A percentile compares a stretch with the other conserved stretches of the same genome.
These are phyloP conservation scores for Drosophila leonis DNA, from an alignment of 2,888 invertebrate species.

Conservation along the genomic window DNA sequence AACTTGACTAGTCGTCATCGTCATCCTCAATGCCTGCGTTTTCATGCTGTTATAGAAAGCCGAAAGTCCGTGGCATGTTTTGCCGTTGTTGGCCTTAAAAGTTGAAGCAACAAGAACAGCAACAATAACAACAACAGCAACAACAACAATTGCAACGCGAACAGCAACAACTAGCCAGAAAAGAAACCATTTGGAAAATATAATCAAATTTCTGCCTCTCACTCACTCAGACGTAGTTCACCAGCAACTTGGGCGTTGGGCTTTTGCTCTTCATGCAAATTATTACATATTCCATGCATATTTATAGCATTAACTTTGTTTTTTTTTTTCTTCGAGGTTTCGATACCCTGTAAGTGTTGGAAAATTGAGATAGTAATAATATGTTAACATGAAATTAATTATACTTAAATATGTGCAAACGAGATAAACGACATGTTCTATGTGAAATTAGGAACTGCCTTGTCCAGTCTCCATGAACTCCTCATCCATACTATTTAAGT, in stretches of 20 bases:
- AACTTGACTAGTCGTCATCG: constrained; percentile 50
- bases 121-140: constrained; percentile 1
- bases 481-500: no score
- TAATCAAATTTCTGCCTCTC: constrained; percentile 60
- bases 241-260: neutral
- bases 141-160: constrained; percentile 1
- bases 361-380: neutral
- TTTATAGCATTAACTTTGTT: constrained; percentile 51
- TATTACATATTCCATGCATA: constrained; percentile 56
- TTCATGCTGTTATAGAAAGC: constrained; percentile 56
- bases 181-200: constrained; percentile 65
- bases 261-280: constrained; percentile 26
- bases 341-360: constrained; percentile 19
- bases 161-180: constrained; percentile 18
- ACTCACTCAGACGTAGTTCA: constrained; percentile 10
- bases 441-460: no score
- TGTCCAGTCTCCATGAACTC: no score
- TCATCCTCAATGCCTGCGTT: constrained; percentile 44
- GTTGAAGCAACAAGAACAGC: constrained; percentile 38
- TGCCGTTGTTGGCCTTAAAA: constrained; percentile 59
- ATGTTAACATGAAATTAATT: neutral
- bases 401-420: no score
- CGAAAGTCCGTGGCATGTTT: constrained; percentile 64
- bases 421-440: no score
- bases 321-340: constrained; percentile 5